Evolutionary conservation across 2,888 invertebrate species (phyloP), one percentile per base, ranked within the genome.

Genomic region (Thera obeliscata): DNA sequence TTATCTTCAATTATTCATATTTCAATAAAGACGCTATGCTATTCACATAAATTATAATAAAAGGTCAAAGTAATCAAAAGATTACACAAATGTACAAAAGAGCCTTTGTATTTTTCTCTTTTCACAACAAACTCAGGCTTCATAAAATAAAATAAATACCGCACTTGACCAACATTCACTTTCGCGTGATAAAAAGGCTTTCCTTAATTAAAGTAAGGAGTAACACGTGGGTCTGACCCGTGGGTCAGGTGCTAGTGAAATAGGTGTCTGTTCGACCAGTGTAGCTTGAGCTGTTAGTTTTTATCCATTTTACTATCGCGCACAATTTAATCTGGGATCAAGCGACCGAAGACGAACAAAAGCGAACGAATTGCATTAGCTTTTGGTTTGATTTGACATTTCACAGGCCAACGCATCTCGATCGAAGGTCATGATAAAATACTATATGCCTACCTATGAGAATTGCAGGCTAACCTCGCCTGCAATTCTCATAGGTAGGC

Each of bases 121-220:
- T 38, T 56, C 52, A 52, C 33, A 63, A 56, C 35, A 64, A 56
- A 56, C 50, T 46, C 50, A 9, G 48, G 61, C 56, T 65, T 65
- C 49, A 59, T 58, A 65, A 67, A 63, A 69, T 61, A 56, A 57
- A 67, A 62, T 64, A 61, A 48, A 61, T 43, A 54, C 49, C 50
- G 12, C 56, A 46, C 50, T 66, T 67, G 49, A 62, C 62, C 62
- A 69, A 65, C 71, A 74, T 73, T 73, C 69, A 73, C 64, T 63
- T 61, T 67, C 67, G 64, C 73, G 66, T 73, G 75, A 76, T 81
- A 78, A 81, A 83, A 82, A 80, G 75, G 76, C 75, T 81, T 77
- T 74, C 75, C 77, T 84, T 83, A 85, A 86, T 85, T 82, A 82
- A 83, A 82, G 78, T 78, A 80, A 77, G 76, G 79, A 74, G 41